Base-by-base conservation (phyloP, 2,113 vertebrate species). In the Recurvirostra avosetta region DNA sequence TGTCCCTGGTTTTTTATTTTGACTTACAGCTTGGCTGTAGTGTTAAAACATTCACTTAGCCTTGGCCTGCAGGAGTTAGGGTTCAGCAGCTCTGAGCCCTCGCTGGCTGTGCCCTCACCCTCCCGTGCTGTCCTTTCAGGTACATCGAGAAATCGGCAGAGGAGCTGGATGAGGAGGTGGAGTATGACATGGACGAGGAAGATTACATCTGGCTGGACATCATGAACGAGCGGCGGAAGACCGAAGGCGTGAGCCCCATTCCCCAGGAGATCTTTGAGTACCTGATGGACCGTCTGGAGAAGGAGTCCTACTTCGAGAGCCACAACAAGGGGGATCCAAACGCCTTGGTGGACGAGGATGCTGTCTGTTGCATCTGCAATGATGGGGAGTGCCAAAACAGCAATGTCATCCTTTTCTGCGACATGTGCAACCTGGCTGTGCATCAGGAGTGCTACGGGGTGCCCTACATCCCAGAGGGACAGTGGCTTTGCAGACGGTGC, bases 311-410 rank as follows among this genome's bases (percentile, higher is more conserved):
- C 97, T 99, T 99, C 1, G 99, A 99, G 98, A 99, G 99, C 97
- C 99, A 99, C 98, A 99, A 99, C 96, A 99, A 99, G 98, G 99
- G 99, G 1, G 99, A 99, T 96, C 99, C 99, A 38, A 99, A 99
- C 2, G 98, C 99, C 12, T 97, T 99, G 70, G 99, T 99, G 55
- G 99, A 99, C 0, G 99, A 99, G 96, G 99, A 99, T 4, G 99
- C 99, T 0, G 99, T 99, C 66, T 99, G 99, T 96, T 99, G 99
- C 94, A 99, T 99, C 97, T 99, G 99, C 94, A 99, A 99, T 0
- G 99, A 99, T 0, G 99, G 99, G n/a, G 99, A 99, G 95, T 99
- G 99, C 96, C 99, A 99, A 98, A 99, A 99, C 97, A 99, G 99
- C 98, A 99, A 99, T 1, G 99, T 99, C 81, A 99, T 99, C 97